Percentiles rank a stretch among this genome's conserved stretches.
Evolutionary conservation across 2,113 vertebrate genomes (phyloP).

Genomic region (Pterophyllum scalare): DNA sequence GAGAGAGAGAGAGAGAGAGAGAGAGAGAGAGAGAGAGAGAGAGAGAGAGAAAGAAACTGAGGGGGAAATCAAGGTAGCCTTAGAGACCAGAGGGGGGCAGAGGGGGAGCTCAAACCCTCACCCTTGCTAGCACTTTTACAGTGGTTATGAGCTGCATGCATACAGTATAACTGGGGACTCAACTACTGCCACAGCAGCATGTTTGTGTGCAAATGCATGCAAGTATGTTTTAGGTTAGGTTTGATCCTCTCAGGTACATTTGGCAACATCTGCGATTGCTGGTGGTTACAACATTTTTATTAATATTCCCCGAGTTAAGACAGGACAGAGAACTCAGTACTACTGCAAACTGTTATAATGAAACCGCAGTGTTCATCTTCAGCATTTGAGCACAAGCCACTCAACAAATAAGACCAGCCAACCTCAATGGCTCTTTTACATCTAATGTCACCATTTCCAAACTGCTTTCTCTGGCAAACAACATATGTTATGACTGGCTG

Average conservation of each 20-base stretch:
- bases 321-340: not conserved
- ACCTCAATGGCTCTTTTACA: not conserved
- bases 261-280: not conserved
- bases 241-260: not conserved
- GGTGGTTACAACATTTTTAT: not conserved
- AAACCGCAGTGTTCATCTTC: not conserved
- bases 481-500: not conserved
- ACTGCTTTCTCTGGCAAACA: too few relatives aligned
- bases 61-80: constrained; percentile 54
- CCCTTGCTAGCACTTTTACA: constrained; percentile 17
- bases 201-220: not conserved
- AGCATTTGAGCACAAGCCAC: not conserved
- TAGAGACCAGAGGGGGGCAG: constrained; percentile 60
- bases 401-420: not conserved
- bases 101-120: constrained; percentile 31
- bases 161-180: not conserved
- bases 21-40: not conserved
- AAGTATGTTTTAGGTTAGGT: not conserved
- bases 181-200: not conserved
- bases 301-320: not conserved
- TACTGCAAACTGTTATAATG: not conserved
- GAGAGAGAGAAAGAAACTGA: not conserved
- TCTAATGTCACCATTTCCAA: not conserved
- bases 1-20: too few relatives aligned
- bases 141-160: not conserved